Percentiles rank a stretch among this genome's conserved stretches.
phyloP scores from a whole-genome alignment of 2,888 invertebrate species.

The Stenichneumon culpator region DNA sequence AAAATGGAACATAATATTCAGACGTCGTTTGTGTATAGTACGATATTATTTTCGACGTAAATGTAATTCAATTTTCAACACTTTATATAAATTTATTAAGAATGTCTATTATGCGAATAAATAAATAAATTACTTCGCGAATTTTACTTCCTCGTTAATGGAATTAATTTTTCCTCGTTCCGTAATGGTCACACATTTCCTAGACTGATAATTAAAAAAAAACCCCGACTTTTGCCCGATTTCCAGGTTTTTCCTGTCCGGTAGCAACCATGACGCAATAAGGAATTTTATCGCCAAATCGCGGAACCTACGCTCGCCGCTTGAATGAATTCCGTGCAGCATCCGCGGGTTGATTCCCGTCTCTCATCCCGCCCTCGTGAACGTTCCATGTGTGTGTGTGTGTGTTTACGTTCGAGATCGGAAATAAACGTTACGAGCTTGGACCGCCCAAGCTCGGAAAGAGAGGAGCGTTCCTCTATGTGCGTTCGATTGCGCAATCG shows the following conservation, averaged over 20 bases:
- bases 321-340: constrained; percentile 10
- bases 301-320: not conserved
- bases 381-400: not conserved
- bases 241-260: too few species aligned
- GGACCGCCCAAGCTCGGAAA: not conserved
- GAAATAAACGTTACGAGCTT: constrained; percentile 58
- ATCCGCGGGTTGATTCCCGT: constrained; percentile 24
- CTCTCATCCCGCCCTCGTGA: constrained; percentile 11
- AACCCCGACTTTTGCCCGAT: not conserved
- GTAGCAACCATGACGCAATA: not conserved
- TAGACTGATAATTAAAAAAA: not conserved
- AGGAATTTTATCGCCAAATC: not conserved
- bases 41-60: not conserved
- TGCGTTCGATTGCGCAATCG: constrained; percentile 58
- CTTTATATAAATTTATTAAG: not conserved
- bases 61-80: too few species aligned
- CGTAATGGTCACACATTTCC: not conserved
- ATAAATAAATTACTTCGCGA: not conserved
- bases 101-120: not conserved
- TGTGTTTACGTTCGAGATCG: constrained; percentile 55
- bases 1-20: not conserved
- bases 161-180: not conserved
- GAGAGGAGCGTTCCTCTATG: constrained; percentile 14
- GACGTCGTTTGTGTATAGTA: not conserved
- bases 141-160: not conserved